Evolutionary conservation across 2,888 invertebrate genomes (phyloP).

Genomic region (Cerceris rybyensis): DNA sequence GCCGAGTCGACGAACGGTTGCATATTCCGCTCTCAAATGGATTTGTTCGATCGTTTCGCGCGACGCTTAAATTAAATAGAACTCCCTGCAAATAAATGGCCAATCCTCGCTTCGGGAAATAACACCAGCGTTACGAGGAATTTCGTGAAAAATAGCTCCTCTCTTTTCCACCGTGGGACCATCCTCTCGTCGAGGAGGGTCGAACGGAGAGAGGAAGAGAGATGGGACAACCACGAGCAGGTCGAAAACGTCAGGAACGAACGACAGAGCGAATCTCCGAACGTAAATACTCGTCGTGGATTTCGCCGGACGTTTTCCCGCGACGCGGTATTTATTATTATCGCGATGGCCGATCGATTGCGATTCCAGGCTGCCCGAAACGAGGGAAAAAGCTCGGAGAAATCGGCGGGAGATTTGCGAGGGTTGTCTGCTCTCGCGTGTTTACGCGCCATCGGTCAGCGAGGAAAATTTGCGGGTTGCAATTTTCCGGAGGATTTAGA

Average conservation of each 20-base stretch:
- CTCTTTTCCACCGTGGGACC: not conserved
- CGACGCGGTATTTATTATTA: no score
- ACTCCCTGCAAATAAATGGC: slow-evolving; percentile 4
- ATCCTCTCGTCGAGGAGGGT: no score
- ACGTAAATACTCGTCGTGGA: no score
- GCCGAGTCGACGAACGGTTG: not conserved
- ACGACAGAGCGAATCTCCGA: no score
- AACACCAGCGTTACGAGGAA: not conserved
- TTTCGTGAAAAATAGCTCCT: not conserved
- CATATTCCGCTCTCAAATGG: slow-evolving; percentile 2
- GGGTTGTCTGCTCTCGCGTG: not conserved
- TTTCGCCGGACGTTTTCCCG: no score
- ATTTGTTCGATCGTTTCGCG: not conserved
- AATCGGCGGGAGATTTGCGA: not conserved
- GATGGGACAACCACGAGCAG: no score
- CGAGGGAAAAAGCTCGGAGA: not conserved
- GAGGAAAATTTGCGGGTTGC: not conserved
- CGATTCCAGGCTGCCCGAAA: no score
- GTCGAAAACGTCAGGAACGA: no score
- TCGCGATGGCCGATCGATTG: no score
- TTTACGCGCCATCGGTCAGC: not conserved
- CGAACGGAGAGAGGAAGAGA: no score
- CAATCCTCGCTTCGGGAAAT: slow-evolving; percentile 1
- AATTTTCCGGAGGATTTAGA: no score
- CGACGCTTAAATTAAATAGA: slow-evolving; percentile 3